These are phyloP conservation scores for Zeus faber DNA, from an alignment of 2,113 vertebrate genomes.

Conservation along the genomic window DNA sequence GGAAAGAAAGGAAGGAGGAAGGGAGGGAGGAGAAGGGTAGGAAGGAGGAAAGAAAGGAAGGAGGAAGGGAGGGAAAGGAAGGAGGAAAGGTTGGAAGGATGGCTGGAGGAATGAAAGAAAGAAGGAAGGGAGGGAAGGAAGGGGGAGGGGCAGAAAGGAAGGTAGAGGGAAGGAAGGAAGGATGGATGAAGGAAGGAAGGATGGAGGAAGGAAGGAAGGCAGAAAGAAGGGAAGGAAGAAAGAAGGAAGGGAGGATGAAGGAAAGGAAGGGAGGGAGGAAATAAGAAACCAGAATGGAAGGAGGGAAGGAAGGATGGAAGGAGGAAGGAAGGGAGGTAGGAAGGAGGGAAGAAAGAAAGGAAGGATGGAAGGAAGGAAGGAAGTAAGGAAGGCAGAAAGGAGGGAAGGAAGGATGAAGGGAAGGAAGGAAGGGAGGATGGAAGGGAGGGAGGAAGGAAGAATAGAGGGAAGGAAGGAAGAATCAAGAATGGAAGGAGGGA, in stretches of 20 bases:
- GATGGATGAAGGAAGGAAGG: background rate
- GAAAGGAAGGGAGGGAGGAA: background rate
- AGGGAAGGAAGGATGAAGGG: background rate
- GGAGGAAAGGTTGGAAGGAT: too few relatives aligned
- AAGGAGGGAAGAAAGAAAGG: too few relatives aligned
- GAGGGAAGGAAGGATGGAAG: background rate
- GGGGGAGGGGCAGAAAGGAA: background rate
- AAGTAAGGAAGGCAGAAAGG: background rate
- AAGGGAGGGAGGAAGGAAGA: background rate
- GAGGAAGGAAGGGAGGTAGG: background rate
- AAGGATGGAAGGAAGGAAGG: background rate
- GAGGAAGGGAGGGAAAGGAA: background rate
- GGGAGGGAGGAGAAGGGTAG: conserved; percentile 54
- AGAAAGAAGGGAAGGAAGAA: background rate
- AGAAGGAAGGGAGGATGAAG: background rate
- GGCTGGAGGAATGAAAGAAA: background rate
- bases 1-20: conserved; percentile 59
- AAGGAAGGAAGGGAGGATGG: background rate
- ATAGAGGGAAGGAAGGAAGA: background rate
- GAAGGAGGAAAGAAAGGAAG: conserved; percentile 74
- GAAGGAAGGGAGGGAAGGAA: background rate
- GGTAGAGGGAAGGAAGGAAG: background rate
- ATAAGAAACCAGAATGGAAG: background rate
- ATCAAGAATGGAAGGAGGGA: too few relatives aligned
- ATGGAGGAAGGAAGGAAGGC: background rate